phyloP scores from a whole-genome alignment of 2,888 invertebrate species.

The Coecobrya sp. region DNA sequence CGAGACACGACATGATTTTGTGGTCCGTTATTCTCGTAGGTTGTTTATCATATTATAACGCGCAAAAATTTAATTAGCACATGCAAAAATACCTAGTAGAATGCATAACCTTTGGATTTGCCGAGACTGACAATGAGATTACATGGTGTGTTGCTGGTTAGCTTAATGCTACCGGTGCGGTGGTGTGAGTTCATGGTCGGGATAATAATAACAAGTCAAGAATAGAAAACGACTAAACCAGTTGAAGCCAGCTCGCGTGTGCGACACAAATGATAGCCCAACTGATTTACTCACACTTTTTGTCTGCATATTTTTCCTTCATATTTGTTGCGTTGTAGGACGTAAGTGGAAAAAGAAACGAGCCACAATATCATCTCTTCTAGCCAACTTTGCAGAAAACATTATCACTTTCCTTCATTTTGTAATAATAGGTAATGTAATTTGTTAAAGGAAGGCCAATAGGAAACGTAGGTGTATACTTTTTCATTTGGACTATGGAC shows the following conservation, averaged over 20 bases:
- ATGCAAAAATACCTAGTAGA: no score
- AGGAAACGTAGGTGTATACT: neutral
- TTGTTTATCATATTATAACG: no score
- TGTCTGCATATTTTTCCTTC: neutral
- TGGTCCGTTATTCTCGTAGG: no score
- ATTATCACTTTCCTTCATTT: constrained; percentile 5
- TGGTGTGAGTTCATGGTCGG: neutral
- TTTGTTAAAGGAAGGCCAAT: neutral
- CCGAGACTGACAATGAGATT: no score
- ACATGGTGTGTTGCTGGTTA: no score
- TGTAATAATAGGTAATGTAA: no score
- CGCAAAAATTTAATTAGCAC: no score
- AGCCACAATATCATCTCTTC: neutral
- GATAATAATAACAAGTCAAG: neutral
- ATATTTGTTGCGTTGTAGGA: neutral
- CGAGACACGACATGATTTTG: no score
- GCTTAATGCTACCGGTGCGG: no score
- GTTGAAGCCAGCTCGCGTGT: neutral
- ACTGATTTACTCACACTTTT: neutral
- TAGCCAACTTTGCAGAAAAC: neutral
- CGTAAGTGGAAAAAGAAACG: neutral
- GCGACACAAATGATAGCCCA: neutral
- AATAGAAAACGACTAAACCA: neutral
- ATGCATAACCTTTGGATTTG: no score
- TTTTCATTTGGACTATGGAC: no score